phyloP scores from a whole-genome alignment of 53 echinoderm and acorn worm genomes.

The Hippasteria phrygiana region DNA sequence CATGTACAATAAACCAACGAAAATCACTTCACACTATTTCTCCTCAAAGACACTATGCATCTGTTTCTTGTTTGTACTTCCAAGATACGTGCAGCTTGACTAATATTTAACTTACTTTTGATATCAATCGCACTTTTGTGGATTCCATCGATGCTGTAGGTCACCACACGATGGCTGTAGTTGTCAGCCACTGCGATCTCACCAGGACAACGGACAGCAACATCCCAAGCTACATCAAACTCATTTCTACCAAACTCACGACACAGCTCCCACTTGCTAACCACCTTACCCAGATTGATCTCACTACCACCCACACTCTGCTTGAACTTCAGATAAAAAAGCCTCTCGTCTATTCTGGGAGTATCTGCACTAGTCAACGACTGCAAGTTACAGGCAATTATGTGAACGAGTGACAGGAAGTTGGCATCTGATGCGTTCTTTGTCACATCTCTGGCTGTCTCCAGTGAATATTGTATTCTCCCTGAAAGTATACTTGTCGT shows the following conservation, averaged over 20 bases:
- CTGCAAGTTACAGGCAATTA: background rate
- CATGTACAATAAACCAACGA: too few species aligned
- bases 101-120: background rate
- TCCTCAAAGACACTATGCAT: too few species aligned
- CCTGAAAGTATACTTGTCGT: too few species aligned
- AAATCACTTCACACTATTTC: too few species aligned
- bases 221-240: background rate
- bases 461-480: background rate
- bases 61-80: too few species aligned
- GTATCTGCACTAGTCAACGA: background rate
- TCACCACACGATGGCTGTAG: background rate
- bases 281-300: background rate
- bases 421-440: background rate
- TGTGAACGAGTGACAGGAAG: background rate
- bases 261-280: too few species aligned
- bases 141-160: background rate
- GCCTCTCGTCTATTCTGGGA: too few species aligned
- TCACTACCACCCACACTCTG: background rate
- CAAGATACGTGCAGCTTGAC: background rate
- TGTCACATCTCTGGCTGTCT: conserved; percentile 10
- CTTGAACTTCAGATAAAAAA: too few species aligned
- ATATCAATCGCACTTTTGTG: background rate
- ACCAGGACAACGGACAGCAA: background rate
- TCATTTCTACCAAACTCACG: background rate
- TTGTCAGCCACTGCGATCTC: background rate